Evolutionary conservation across 1,140 invertebrate genomes (phyloP).

Genomic region (Philotrypesis tridentata): DNA sequence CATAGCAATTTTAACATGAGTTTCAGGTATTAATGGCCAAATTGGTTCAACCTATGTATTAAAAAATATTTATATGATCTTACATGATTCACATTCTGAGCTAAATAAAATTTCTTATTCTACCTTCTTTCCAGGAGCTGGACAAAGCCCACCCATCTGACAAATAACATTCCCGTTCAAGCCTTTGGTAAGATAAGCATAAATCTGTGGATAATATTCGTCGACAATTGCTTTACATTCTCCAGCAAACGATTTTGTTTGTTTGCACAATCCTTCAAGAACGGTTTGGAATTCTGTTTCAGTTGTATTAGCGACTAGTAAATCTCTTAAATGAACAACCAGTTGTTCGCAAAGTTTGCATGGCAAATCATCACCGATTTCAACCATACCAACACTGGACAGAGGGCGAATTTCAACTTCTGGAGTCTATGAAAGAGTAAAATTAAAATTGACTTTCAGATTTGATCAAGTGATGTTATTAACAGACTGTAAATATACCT

Average conservation of each 20-base stretch:
- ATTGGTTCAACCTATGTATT: conserved; percentile 69
- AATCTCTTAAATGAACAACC: conserved; percentile 84
- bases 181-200: conserved; percentile 81
- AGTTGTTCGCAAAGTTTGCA: conserved; percentile 90
- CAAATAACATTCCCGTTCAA: conserved; percentile 82
- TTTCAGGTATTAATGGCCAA: conserved; percentile 74
- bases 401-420: conserved; percentile 76
- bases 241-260: conserved; percentile 79
- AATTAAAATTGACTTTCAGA: not conserved
- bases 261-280: conserved; percentile 85
- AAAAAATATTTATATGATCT: not conserved
- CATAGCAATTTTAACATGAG: conserved; percentile 66
- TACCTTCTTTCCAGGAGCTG: conserved; percentile 57
- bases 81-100: not conserved
- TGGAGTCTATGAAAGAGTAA: conserved; percentile 51
- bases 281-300: conserved; percentile 86
- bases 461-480: conserved; percentile 1
- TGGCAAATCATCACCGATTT: conserved; percentile 80
- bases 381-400: conserved; percentile 75
- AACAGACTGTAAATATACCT: conserved; percentile 56
- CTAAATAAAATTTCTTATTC: not conserved
- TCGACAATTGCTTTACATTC: conserved; percentile 80
- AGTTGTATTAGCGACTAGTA: conserved; percentile 89
- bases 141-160: conserved; percentile 82
- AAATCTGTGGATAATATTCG: conserved; percentile 84